These are phyloP conservation scores for Proisotoma minuta DNA, from an alignment of 2,888 invertebrate genomes.

Conservation along the genomic window DNA sequence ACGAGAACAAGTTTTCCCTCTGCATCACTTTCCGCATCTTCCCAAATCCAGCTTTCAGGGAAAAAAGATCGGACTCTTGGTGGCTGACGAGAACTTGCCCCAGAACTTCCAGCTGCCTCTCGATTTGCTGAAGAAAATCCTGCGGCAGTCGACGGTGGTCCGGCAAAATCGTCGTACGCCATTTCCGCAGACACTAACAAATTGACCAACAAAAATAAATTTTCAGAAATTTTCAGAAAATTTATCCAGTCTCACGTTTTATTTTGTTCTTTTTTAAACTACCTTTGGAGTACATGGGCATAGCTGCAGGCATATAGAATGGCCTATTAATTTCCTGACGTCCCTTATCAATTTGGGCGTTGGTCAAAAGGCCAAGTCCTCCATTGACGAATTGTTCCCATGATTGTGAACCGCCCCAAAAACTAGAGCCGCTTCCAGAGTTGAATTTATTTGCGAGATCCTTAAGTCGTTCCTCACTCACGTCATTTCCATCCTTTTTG, in stretches of 20 bases:
- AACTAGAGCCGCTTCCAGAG: not conserved
- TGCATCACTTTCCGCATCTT: slow-evolving; percentile 22
- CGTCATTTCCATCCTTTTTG: slow-evolving; percentile 67
- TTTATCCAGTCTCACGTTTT: too few species aligned
- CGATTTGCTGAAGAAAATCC: too few species aligned
- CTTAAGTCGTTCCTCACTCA: slow-evolving; percentile 58
- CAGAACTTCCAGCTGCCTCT: slow-evolving; percentile 7
- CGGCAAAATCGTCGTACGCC: not conserved
- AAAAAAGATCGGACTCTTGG: slow-evolving; percentile 27
- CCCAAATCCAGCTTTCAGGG: slow-evolving; percentile 42
- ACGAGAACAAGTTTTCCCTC: slow-evolving; percentile 51
- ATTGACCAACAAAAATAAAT: too few species aligned
- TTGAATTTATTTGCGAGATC: slow-evolving; percentile 59
- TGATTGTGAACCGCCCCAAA: slow-evolving; percentile 30
- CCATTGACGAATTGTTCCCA: slow-evolving; percentile 31
- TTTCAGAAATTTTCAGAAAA: not conserved
- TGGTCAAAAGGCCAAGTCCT: slow-evolving; percentile 29
- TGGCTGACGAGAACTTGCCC: not conserved
- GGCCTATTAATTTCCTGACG: not conserved
- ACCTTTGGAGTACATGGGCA: not conserved
- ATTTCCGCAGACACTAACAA: too few species aligned
- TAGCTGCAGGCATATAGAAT: not conserved
- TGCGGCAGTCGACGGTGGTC: too few species aligned
- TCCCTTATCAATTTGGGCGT: slow-evolving; percentile 18
- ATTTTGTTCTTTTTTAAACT: too few species aligned